Evolutionary conservation across 2,113 vertebrate species (phyloP), one percentile per base, ranked within the genome.

Genomic region (Actenoides hombroni): DNA sequence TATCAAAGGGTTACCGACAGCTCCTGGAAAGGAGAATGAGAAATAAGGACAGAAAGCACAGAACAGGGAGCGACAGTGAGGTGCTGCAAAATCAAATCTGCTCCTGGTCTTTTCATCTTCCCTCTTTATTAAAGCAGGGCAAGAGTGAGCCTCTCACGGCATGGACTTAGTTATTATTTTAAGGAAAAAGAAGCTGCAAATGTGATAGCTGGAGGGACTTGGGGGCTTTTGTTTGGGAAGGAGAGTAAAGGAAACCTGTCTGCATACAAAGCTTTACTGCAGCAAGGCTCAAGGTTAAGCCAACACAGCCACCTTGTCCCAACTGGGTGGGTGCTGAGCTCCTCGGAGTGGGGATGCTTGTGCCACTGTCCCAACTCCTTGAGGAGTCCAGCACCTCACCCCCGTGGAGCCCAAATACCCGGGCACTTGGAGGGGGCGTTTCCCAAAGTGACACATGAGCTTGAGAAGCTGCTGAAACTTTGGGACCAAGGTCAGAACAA

Each of bases 371-470:
- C 3, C 31, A 37, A 57, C 33, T 73, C 39, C 48, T 35, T 0
- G 2, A 28, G n/a, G 28, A 31, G 29, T 11, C 44, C 63, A 69
- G 44, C 44, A 29, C 3, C 40, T 78, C 40, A 2, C 0, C 54
- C 39, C 23, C 0, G 0, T 2, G 21, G n/a, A 73, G 35, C 19
- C 21, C 63, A 29, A 23, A 81, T 2, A 4, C 44, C 23, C 1
- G 2, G 37, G 26, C 7, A 5, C 26, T 23, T 39, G 18, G 16
- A 83, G 23, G 24, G 25, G 24, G 3, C 28, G 31, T 53, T 78
- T 88, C 37, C 48, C 40, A 13, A 57, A 60, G 49, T 13, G 44
- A 44, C 28, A 18, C 4, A 0, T 13, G 51, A 76, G 23, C 71
- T 14, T 9, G 49, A 35, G 54, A 76, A 71, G 54, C 48, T 68